These are phyloP conservation scores for Helicoverpa armigera DNA, from an alignment of 1,140 invertebrate species.

Conservation along the genomic window DNA sequence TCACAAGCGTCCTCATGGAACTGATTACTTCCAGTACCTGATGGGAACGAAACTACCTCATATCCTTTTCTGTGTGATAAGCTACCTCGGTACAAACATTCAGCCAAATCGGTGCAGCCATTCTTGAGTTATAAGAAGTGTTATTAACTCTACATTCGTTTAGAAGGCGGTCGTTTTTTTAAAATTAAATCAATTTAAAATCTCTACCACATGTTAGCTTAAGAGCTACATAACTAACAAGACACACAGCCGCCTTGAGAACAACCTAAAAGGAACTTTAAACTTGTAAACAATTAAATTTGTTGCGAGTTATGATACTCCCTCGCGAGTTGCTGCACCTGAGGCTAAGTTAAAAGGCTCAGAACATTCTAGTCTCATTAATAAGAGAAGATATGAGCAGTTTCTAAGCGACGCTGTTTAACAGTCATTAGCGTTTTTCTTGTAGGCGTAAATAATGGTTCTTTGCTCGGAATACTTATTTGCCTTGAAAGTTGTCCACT, in stretches of 20 bases:
- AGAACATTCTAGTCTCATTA: slow-evolving; percentile 49
- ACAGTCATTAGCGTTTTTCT: background rate
- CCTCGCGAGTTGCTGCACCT: slow-evolving; percentile 42
- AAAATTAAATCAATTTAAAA: too few species aligned
- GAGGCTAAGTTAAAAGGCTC: slow-evolving; percentile 52
- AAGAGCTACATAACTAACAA: slow-evolving; percentile 3
- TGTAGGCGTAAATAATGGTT: background rate
- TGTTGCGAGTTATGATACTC: slow-evolving; percentile 46
- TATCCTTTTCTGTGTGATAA: too few species aligned
- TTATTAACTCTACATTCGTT: too few species aligned
- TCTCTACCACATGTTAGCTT: background rate
- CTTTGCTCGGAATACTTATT: background rate
- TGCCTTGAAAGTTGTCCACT: background rate
- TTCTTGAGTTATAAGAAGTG: too few species aligned
- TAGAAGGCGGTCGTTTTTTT: too few species aligned
- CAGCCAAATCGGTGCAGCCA: too few species aligned
- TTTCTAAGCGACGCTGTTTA: background rate
- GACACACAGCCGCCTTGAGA: slow-evolving; percentile 2
- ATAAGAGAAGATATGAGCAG: slow-evolving; percentile 46
- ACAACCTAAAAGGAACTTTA: slow-evolving; percentile 26
- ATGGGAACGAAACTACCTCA: too few species aligned
- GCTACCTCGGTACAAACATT: too few species aligned
- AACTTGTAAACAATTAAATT: slow-evolving; percentile 48
- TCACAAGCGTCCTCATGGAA: too few species aligned
- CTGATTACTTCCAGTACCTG: too few species aligned